Evolutionary conservation across 2,113 vertebrate species (phyloP).

Genomic region (Parus major): DNA sequence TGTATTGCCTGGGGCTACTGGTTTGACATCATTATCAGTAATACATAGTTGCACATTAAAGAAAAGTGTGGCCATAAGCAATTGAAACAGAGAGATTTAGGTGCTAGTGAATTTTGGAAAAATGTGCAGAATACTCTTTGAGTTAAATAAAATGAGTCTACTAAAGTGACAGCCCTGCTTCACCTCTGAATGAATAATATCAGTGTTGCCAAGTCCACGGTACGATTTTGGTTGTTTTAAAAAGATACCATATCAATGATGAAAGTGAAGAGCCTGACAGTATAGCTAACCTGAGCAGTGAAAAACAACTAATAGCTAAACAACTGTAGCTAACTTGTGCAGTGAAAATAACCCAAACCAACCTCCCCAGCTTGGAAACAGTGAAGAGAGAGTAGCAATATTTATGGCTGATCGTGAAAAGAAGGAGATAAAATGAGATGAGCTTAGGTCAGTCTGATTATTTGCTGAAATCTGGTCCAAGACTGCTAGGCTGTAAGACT

Average conservation of each 20-base stretch:
- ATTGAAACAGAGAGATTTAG: background rate
- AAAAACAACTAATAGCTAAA: background rate
- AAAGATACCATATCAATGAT: background rate
- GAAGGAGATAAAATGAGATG: background rate
- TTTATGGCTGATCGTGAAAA: background rate
- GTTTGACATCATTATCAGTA: fast-evolving
- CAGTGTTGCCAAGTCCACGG: background rate
- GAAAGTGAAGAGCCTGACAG: background rate
- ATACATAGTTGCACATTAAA: background rate
- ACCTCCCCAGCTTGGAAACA: background rate
- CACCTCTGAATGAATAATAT: background rate
- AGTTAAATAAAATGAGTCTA: background rate
- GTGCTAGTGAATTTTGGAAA: background rate
- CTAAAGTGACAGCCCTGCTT: background rate
- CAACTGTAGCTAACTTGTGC: background rate
- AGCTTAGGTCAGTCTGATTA: background rate
- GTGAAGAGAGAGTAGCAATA: background rate
- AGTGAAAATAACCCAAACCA: background rate
- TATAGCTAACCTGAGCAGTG: background rate
- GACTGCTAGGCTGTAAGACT: fast-evolving
- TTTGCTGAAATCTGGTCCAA: background rate
- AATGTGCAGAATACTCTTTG: background rate
- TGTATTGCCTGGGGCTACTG: background rate
- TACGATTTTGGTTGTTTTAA: background rate
- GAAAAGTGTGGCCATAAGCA: background rate